phyloP scores from a whole-genome alignment of 2,888 invertebrate species.

The Exocentrus adspersus region DNA sequence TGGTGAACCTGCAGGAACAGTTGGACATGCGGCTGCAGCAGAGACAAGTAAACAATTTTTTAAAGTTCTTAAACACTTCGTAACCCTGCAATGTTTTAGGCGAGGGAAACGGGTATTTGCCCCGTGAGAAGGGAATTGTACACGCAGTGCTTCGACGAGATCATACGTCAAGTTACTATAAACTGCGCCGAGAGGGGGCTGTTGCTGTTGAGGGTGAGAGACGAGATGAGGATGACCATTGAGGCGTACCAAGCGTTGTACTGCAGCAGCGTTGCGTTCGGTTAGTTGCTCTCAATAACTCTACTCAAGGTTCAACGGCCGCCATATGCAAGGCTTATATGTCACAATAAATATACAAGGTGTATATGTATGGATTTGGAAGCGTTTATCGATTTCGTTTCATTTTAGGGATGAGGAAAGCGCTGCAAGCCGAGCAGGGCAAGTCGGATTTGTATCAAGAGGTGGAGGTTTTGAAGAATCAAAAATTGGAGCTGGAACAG shows the following conservation, averaged over 20 bases:
- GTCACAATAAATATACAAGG: too few species aligned
- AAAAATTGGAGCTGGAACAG: slow-evolving; percentile 73
- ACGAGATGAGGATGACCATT: slow-evolving; percentile 96
- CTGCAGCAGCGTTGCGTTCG: slow-evolving; percentile 97
- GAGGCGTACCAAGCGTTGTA: slow-evolving; percentile 96
- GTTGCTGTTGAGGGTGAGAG: slow-evolving; percentile 89
- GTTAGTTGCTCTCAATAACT: too few species aligned
- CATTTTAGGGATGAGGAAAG: slow-evolving; percentile 81
- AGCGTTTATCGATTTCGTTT: not conserved
- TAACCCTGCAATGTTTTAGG: too few species aligned
- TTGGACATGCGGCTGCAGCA: slow-evolving; percentile 76
- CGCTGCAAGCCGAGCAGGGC: slow-evolving; percentile 92
- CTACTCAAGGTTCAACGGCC: too few species aligned
- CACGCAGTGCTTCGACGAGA: slow-evolving; percentile 94
- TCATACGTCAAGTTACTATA: slow-evolving; percentile 94
- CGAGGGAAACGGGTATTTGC: slow-evolving; percentile 96
- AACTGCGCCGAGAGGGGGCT: slow-evolving; percentile 97
- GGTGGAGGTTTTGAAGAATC: slow-evolving; percentile 75
- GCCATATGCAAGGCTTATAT: too few species aligned
- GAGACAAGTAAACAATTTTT: slow-evolving; percentile 53
- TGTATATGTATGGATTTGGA: too few species aligned
- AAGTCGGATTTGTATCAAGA: slow-evolving; percentile 83
- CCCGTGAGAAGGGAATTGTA: slow-evolving; percentile 93
- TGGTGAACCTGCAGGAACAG: slow-evolving; percentile 95
- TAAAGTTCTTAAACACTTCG: too few species aligned